These are phyloP conservation scores for Eleginops maclovinus DNA, from an alignment of 2,113 vertebrate genomes.

Conservation along the genomic window DNA sequence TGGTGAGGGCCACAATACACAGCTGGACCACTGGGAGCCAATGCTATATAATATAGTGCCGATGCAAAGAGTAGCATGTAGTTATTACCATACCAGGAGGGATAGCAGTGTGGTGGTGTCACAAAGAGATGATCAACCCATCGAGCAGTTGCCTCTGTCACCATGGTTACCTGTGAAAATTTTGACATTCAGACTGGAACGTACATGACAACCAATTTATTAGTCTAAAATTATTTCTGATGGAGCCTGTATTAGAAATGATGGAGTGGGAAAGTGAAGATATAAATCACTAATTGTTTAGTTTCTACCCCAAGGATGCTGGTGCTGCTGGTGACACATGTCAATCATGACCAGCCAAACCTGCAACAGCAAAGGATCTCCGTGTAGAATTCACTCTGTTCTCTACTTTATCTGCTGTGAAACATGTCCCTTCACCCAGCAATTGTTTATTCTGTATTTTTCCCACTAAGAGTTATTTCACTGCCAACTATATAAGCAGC, in stretches of 20 bases:
- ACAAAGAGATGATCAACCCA: constrained; percentile 58
- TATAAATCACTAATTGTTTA: constrained; percentile 58
- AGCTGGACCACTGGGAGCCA: background rate
- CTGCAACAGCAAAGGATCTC: constrained; percentile 53
- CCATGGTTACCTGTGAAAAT: constrained; percentile 65
- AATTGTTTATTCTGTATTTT: constrained; percentile 63
- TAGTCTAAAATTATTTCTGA: constrained; percentile 45
- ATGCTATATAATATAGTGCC: constrained; percentile 2
- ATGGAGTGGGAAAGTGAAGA: constrained; percentile 17
- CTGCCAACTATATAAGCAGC: constrained; percentile 45
- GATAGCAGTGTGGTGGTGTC: constrained; percentile 38
- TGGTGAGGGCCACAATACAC: constrained; percentile 35
- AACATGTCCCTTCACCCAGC: constrained; percentile 34
- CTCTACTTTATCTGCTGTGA: constrained; percentile 46
- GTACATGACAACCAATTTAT: constrained; percentile 54
- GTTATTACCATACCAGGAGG: constrained; percentile 37
- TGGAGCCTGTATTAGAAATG: constrained; percentile 27
- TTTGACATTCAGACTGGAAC: constrained; percentile 53
- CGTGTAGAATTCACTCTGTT: constrained; percentile 64
- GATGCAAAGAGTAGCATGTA: constrained; percentile 52
- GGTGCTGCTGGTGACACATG: constrained; percentile 37
- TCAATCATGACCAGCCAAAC: constrained; percentile 64
- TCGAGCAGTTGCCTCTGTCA: constrained; percentile 49
- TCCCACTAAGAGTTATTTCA: constrained; percentile 15
- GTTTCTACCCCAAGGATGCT: constrained; percentile 38